Evolutionary conservation across 2,888 invertebrate species (phyloP), one percentile per base, ranked within the genome.

Genomic region (Caprella mutica): DNA sequence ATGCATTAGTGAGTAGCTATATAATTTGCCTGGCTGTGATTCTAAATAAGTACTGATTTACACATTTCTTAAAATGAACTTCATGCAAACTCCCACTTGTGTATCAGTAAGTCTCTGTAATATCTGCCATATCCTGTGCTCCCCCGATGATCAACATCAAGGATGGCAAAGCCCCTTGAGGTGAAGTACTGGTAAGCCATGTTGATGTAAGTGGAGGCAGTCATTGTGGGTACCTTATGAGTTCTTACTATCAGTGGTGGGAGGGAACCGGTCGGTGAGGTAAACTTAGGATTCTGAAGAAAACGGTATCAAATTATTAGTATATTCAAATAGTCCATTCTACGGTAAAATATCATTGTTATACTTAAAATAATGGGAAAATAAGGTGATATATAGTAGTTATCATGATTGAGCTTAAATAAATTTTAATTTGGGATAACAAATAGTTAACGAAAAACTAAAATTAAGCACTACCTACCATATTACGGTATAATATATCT

Each of bases 101-200:
- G 58, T 26, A 58, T 46, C 3, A 64, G 57, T 26, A 55, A 55
- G 44, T 58, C 51, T n/a, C 59, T 43, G 53, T 58, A 64, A 21
- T 42, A 35, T 23, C 48, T 64, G 35, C 64, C 64, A 43, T 64
- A 60, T 12, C 60, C 64, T 12, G 58, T 46, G 40, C 64, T 64
- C 39, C 64, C 64, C 1, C 64, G 52, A 38, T 60, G 58, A 56
- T 64, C 64, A 1, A 64, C 58, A 52, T 64, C 64, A 26, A 64
- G 50, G 30, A 64, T 35, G 24, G 60, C 64, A 24, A 55, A 64
- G 21, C 64, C 64, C 30, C 64, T 35, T 3, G 64, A 60, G 17
- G 64, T 64, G 55, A 64, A 64, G 38, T 54, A 64, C 52, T 64
- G 64, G 54, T 55, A 48, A n/a, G 21, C 12, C 9, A 56, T 39